Conservation (phyloP, 2,113 vertebrate genomes). For the Puma concolor region DNA sequence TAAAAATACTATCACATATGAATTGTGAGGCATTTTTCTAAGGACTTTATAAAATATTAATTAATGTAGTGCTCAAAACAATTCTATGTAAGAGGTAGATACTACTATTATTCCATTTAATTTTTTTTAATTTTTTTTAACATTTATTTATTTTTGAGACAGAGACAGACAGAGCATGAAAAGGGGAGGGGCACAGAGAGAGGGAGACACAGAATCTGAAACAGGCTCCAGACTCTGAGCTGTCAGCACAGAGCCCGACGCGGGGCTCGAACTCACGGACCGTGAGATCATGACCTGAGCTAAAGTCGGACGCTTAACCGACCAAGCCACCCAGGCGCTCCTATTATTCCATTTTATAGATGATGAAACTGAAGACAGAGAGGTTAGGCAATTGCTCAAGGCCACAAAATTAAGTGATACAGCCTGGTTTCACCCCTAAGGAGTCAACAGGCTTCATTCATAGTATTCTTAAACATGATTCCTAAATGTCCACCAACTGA, state of each 20-base stretch:
- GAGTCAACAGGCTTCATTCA: background rate
- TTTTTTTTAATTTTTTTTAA: no score
- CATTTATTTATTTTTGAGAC: no score
- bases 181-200: no score
- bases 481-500: background rate
- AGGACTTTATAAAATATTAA: background rate
- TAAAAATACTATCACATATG: background rate
- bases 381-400: background rate
- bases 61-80: background rate
- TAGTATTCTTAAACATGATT: background rate
- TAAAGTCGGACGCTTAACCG: no score
- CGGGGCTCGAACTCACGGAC: no score
- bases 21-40: background rate
- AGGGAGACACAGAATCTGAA: no score
- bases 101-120: background rate
- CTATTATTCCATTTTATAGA: background rate
- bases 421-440: background rate
- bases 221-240: no score
- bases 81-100: background rate
- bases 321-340: no score
- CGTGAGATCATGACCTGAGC: no score
- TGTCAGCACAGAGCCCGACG: no score
- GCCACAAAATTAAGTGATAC: background rate
- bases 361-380: background rate
- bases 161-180: no score